Evolutionary conservation across 1,140 invertebrate genomes (phyloP).

Genomic region (Oryctes rhinoceros): DNA sequence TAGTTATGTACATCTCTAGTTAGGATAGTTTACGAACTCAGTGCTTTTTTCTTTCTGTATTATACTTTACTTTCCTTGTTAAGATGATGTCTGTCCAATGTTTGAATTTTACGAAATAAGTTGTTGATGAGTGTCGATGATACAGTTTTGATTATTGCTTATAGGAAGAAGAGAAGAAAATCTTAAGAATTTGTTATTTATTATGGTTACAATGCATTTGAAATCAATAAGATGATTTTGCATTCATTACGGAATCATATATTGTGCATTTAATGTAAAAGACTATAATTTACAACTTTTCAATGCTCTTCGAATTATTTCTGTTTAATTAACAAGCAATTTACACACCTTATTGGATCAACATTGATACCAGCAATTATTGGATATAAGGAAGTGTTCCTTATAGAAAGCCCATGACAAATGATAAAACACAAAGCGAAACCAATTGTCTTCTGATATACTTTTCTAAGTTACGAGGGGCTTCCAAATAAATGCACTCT

Average conservation of each 20-base stretch:
- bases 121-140: not conserved
- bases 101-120: conserved; percentile 8
- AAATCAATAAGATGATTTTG: too few relatives aligned
- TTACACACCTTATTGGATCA: too few relatives aligned
- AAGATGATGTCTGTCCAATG: conserved; percentile 17
- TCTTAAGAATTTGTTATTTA: not conserved
- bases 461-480: not conserved
- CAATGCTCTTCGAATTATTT: too few relatives aligned
- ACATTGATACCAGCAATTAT: too few relatives aligned
- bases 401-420: not conserved
- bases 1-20: too few relatives aligned
- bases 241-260: too few relatives aligned
- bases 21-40: not conserved
- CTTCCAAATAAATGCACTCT: not conserved
- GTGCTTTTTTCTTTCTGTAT: conserved; percentile 4
- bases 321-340: too few relatives aligned
- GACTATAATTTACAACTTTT: too few relatives aligned
- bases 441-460: not conserved
- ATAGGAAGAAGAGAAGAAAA: not conserved
- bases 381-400: too few relatives aligned
- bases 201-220: too few relatives aligned
- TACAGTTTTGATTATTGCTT: not conserved
- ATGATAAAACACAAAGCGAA: not conserved
- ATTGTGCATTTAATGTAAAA: too few relatives aligned
- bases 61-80: not conserved